phyloP scores from a whole-genome alignment of 1,140 invertebrate genomes.

The Drosophila prosaltans region DNA sequence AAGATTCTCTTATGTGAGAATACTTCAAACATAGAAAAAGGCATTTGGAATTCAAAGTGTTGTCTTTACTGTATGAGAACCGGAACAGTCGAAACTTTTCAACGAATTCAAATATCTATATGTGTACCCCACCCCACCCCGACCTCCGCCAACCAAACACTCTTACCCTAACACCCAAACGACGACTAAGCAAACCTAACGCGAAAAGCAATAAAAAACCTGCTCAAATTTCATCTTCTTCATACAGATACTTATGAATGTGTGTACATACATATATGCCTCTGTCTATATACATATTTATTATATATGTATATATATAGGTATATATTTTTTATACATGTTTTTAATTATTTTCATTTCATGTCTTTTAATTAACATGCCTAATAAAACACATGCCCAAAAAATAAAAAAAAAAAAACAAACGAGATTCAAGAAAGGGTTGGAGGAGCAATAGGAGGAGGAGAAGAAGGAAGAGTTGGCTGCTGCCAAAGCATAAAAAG shows the following conservation, averaged over 20 bases:
- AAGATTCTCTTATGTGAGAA: too few relatives aligned
- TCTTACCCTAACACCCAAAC: neutral
- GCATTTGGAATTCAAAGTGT: too few relatives aligned
- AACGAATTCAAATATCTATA: too few relatives aligned
- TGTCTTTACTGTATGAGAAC: too few relatives aligned
- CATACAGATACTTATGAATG: constrained; percentile 11
- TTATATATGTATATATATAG: constrained; percentile 22
- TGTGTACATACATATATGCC: constrained; percentile 8
- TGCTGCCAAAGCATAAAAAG: constrained; percentile 68
- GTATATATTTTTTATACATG: constrained; percentile 58
- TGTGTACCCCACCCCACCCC: too few relatives aligned
- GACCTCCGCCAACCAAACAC: neutral
- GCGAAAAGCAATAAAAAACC: constrained; percentile 33
- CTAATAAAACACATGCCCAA: constrained; percentile 80
- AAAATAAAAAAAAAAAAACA: constrained; percentile 32
- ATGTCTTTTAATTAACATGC: constrained; percentile 83
- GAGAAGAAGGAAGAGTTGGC: constrained; percentile 6
- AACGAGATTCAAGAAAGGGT: constrained; percentile 36
- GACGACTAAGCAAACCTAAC: constrained; percentile 1
- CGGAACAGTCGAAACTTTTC: too few relatives aligned
- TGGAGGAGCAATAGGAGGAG: constrained; percentile 1
- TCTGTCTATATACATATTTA: neutral
- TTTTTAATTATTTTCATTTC: constrained; percentile 82
- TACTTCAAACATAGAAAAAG: too few relatives aligned
- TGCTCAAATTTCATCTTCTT: constrained; percentile 19